A percentile compares a stretch with the other conserved stretches of the same genome.
These are phyloP conservation scores for Nephrotoma guestfalica DNA, from an alignment of 2,888 invertebrate genomes.

Conservation along the genomic window DNA sequence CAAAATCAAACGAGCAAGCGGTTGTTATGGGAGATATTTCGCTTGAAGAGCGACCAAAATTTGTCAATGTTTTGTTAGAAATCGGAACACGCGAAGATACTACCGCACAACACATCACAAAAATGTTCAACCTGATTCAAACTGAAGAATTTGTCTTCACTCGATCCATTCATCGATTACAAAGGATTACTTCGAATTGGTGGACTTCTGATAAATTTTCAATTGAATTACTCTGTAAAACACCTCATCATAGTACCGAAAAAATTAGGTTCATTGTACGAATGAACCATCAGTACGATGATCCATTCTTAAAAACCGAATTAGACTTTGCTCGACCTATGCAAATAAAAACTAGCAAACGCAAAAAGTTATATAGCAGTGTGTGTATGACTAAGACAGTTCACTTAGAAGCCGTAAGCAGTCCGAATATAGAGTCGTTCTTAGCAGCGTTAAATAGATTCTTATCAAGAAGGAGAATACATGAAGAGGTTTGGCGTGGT, in stretches of 20 bases:
- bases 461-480: neutral
- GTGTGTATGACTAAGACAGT: neutral
- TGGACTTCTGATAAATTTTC: neutral
- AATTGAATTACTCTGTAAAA: neutral
- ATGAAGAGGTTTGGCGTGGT: neutral
- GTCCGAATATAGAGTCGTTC: neutral
- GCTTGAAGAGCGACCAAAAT: too few relatives aligned
- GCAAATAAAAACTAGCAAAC: neutral
- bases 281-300: neutral
- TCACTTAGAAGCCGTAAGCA: neutral
- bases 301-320: neutral
- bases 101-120: too few relatives aligned
- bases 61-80: too few relatives aligned
- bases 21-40: too few relatives aligned
- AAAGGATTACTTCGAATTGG: neutral
- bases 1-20: too few relatives aligned
- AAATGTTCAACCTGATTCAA: too few relatives aligned
- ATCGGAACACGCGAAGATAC: too few relatives aligned
- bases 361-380: neutral
- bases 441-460: neutral
- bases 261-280: neutral
- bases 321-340: neutral
- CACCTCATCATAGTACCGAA: neutral
- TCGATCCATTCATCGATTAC: too few relatives aligned
- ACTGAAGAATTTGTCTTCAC: too few relatives aligned